These are phyloP conservation scores for Drosophila pegasa DNA, from an alignment of 2,888 invertebrate genomes.

Conservation along the genomic window DNA sequence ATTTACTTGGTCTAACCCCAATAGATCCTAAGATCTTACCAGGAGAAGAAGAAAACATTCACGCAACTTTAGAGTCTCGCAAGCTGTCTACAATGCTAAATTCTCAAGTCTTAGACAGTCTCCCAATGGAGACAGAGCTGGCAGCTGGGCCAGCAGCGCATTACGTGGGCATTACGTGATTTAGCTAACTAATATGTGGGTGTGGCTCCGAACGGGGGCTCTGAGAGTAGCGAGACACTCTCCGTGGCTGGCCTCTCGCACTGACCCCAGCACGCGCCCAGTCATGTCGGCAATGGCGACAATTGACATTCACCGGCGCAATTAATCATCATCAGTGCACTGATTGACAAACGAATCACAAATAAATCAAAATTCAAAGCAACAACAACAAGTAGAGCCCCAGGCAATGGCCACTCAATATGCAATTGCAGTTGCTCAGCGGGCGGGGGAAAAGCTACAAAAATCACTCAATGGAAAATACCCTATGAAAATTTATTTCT, in stretches of 20 bases:
- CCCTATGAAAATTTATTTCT: not conserved
- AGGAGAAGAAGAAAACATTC: too few species aligned
- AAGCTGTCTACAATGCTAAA: too few species aligned
- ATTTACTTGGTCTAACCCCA: not conserved
- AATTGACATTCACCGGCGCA: conserved; percentile 73
- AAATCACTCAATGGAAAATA: conserved; percentile 3
- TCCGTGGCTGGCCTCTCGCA: conserved; percentile 12
- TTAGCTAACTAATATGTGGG: conserved; percentile 53
- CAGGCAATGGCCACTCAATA: conserved; percentile 13
- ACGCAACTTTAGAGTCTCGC: too few species aligned
- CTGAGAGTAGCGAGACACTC: not conserved
- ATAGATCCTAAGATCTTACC: not conserved
- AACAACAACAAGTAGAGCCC: conserved; percentile 26
- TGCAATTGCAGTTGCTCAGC: conserved; percentile 12
- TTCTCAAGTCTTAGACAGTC: not conserved
- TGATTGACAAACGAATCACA: conserved; percentile 73
- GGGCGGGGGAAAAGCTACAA: not conserved
- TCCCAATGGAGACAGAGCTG: not conserved
- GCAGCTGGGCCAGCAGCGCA: not conserved
- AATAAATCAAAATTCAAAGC: conserved; percentile 71
- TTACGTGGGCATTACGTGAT: conserved; percentile 41
- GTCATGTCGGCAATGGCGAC: conserved; percentile 47
- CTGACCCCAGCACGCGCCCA: conserved; percentile 56
- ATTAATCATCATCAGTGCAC: conserved; percentile 75
- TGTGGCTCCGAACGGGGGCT: conserved; percentile 36